Base-by-base conservation (phyloP, 2,113 vertebrate genomes). In the Sceloporus undulatus region DNA sequence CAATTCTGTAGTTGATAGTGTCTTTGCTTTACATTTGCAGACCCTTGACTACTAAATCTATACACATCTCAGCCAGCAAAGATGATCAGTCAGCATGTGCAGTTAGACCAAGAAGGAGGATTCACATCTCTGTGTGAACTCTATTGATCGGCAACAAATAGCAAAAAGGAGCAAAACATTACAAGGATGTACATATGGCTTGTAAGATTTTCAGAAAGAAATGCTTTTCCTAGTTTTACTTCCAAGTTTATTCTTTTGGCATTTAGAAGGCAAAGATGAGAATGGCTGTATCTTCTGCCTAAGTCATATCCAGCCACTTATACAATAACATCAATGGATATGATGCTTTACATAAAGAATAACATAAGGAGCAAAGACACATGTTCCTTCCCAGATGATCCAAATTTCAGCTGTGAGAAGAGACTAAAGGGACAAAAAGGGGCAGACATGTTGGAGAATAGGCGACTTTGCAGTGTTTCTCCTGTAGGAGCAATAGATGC, bases 151-250 rank as follows among this genome's bases (percentile, higher is more conserved):
- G 70, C 82, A 73, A 48, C n/a, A 34, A 86, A 85, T 87, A 90
- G 23, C 0, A 0, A 79, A 91, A 79, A 79, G 23, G 5, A 76
- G 18, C 88, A 88, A 23, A 3, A 9, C 68, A 48, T 38, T 78
- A 52, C 9, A n/a, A 76, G 56, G 77, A 18, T 8, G 27, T 84
- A 86, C 82, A 80, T 7, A 83, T 79, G 85, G 74, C 84, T 91
- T 88, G 77, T 21, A 89, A 89, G 16, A 40, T 2, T 88, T 52
- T n/a, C n/a, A 85, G 82, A 56, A 91, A 85, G 6, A 83, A 65
- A 74, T 0, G 0, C 56, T 89, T 88, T 0, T 1, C 89, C 21
- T 0, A 29, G n/a, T 82, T 40, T 7, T 88, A 21, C 38, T 82
- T 87, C 66, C 86, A 29, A 29, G 21, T 81, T 83, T 56, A 21